Conservation (phyloP, 2,888 invertebrate genomes). For the Epiblema foenella region DNA sequence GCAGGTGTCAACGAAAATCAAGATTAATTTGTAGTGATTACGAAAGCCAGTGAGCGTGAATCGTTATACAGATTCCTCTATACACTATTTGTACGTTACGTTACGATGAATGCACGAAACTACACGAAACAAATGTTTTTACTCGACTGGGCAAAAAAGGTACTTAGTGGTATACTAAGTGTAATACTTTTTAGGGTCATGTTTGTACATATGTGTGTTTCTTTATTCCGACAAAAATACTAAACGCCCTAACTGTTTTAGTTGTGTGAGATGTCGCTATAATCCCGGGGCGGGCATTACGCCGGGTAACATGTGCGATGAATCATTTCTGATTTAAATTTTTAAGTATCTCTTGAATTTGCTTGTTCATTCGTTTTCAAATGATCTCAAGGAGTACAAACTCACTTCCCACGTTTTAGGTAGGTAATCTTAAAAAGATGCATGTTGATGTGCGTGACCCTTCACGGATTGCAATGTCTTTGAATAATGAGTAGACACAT, state of each 20-base stretch:
- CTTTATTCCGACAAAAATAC: no score
- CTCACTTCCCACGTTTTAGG: slow-evolving; percentile 11
- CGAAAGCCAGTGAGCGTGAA: slow-evolving; percentile 20
- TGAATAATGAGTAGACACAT: slow-evolving; percentile 15
- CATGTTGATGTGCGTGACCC: slow-evolving; percentile 17
- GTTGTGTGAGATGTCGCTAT: no score
- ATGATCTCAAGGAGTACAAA: background rate
- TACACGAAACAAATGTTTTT: slow-evolving; percentile 7
- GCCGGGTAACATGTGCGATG: no score
- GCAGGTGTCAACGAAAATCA: slow-evolving; percentile 41
- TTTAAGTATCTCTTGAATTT: no score
- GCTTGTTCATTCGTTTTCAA: background rate
- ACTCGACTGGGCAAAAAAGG: no score
- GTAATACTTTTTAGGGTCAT: no score
- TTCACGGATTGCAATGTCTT: slow-evolving; percentile 1
- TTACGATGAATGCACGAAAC: slow-evolving; percentile 5
- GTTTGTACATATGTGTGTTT: no score
- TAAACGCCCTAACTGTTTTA: no score
- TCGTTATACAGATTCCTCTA: slow-evolving; percentile 25
- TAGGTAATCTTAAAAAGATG: slow-evolving; percentile 28
- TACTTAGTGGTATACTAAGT: no score
- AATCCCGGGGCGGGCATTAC: no score
- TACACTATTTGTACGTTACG: slow-evolving; percentile 1
- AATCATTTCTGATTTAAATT: no score
- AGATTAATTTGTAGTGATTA: slow-evolving; percentile 43